phyloP scores from a whole-genome alignment of 2,113 vertebrate species.

The Apteryx owenii region DNA sequence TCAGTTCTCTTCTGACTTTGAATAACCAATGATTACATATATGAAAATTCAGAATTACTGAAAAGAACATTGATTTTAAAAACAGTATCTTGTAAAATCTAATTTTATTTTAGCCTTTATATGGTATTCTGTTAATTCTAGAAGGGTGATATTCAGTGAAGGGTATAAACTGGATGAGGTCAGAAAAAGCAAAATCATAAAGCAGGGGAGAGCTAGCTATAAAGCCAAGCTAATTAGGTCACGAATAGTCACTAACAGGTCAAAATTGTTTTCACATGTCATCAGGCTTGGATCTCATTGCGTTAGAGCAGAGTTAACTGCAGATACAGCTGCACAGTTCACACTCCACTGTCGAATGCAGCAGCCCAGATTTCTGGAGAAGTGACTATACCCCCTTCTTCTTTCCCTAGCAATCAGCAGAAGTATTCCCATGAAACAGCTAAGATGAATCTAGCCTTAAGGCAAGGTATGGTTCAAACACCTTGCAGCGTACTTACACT shows the following conservation, averaged over 20 bases:
- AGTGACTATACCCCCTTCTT: neutral
- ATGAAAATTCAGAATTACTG: neutral
- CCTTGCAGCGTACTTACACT: neutral
- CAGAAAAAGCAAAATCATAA: conserved; percentile 12
- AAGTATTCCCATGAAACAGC: neutral
- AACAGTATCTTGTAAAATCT: neutral
- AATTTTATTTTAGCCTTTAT: neutral
- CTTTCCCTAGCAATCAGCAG: neutral
- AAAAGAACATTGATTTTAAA: neutral
- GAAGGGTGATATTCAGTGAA: neutral
- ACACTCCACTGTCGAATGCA: neutral
- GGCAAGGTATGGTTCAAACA: neutral
- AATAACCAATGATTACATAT: neutral
- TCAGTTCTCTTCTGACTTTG: conserved; percentile 1
- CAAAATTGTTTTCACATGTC: conserved; percentile 18
- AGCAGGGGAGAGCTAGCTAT: neutral
- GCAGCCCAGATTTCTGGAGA: neutral
- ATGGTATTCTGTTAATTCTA: neutral
- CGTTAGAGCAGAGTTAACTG: neutral
- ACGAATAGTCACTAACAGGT: neutral
- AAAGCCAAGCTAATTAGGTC: neutral
- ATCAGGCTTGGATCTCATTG: neutral
- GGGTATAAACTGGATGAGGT: neutral
- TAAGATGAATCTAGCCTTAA: neutral
- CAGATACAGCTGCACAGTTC: neutral